Percentiles rank a stretch among this genome's conserved stretches.
These are phyloP conservation scores for Carcina quercana DNA, from an alignment of 2,888 invertebrate species.

Conservation along the genomic window DNA sequence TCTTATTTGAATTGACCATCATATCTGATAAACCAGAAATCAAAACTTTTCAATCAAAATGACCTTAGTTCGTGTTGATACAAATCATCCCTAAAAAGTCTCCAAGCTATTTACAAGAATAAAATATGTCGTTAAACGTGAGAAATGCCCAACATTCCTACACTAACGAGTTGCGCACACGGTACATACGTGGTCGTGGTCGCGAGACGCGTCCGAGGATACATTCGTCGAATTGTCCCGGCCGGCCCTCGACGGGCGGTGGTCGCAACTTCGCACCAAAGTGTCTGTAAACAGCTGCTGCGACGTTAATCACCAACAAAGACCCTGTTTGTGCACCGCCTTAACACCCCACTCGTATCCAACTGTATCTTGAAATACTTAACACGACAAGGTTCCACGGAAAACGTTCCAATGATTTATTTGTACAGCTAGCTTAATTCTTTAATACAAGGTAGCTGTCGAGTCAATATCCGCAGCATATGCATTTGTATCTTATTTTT, in stretches of 20 bases:
- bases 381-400: conserved; percentile 25
- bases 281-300: conserved; percentile 65
- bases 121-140: conserved; percentile 29
- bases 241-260: conserved; percentile 45
- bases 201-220: conserved; percentile 31
- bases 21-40: too few relatives aligned
- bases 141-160: conserved; percentile 43
- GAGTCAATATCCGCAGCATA: background rate
- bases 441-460: background rate
- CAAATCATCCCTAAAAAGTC: too few relatives aligned
- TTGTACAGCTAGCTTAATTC: conserved; percentile 9
- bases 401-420: conserved; percentile 23
- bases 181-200: conserved; percentile 29
- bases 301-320: conserved; percentile 67
- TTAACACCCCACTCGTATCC: conserved; percentile 41
- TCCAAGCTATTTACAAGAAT: too few relatives aligned
- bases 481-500: too few relatives aligned
- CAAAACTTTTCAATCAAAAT: too few relatives aligned
- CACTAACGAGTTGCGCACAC: conserved; percentile 37
- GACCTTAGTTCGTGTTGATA: too few relatives aligned
- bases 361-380: conserved; percentile 34
- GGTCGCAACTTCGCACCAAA: conserved; percentile 71
- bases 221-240: conserved; percentile 61
- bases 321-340: conserved; percentile 49
- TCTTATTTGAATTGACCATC: too few relatives aligned